phyloP scores from a whole-genome alignment of 2,888 invertebrate genomes.

The Anarsia innoxiella region DNA sequence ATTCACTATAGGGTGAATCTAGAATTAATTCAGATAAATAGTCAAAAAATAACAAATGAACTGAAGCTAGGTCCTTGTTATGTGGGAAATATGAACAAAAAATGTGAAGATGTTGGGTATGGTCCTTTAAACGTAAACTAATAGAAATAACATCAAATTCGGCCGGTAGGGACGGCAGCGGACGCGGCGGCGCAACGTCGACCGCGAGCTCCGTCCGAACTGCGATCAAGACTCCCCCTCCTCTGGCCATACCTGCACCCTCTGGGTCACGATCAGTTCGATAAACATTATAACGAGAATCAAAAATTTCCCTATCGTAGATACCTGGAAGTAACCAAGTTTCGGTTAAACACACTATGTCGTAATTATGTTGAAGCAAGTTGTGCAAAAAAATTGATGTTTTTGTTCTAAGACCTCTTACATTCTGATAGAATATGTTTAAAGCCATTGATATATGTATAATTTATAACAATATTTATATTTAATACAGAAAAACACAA shows the following conservation, averaged over 20 bases:
- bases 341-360: conserved; percentile 9
- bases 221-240: conserved; percentile 10
- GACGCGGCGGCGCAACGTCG: background rate
- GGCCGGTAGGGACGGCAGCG: background rate
- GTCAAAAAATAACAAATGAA: background rate
- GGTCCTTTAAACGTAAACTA: background rate
- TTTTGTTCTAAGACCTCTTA: background rate
- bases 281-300: conserved; percentile 8
- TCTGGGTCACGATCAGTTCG: conserved; percentile 9
- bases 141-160: background rate
- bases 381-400: conserved; percentile 9
- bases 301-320: conserved; percentile 11
- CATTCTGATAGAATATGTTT: conserved; percentile 5
- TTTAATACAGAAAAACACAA: background rate
- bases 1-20: background rate
- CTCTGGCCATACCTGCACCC: background rate
- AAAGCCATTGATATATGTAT: background rate
- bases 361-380: conserved; percentile 5
- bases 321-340: conserved; percentile 12
- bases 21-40: conserved; percentile 2
- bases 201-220: background rate
- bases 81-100: conserved; percentile 9
- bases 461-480: background rate
- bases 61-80: background rate
- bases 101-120: background rate